Conservation (phyloP, 2,797 vertebrate species). For the Sitta carolinensis region DNA sequence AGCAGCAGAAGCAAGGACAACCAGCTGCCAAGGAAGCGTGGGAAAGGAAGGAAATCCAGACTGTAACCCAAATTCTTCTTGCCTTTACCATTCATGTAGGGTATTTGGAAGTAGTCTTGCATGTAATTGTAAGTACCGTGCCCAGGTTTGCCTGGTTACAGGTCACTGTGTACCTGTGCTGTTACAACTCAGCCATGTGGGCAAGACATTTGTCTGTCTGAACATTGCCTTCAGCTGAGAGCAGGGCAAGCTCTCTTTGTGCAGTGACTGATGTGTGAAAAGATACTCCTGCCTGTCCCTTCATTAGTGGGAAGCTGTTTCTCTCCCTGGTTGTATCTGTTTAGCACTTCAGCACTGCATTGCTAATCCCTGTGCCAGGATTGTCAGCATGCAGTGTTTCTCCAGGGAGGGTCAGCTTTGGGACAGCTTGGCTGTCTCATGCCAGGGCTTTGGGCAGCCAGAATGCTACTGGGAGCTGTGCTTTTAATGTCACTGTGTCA, state of each 20-base stretch:
- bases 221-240: background rate
- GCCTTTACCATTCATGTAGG: background rate
- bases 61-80: background rate
- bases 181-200: background rate
- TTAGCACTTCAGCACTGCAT: constrained; percentile 13
- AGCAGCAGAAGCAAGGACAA: background rate
- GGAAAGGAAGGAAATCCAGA: background rate
- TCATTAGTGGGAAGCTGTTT: background rate
- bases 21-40: background rate
- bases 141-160: constrained; percentile 11
- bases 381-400: background rate
- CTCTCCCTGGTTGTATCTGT: background rate
- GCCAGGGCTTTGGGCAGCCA: background rate
- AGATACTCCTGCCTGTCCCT: background rate
- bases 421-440: background rate
- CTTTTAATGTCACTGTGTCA: constrained; percentile 31
- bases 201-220: background rate
- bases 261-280: background rate
- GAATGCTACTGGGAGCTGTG: constrained; percentile 2
- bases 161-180: background rate
- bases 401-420: background rate
- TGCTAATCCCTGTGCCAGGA: background rate
- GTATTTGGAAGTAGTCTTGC: background rate
- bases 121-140: background rate
- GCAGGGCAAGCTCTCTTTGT: background rate